phyloP scores from a whole-genome alignment of 2,797 vertebrate genomes.

The Fistularia tabacaria region DNA sequence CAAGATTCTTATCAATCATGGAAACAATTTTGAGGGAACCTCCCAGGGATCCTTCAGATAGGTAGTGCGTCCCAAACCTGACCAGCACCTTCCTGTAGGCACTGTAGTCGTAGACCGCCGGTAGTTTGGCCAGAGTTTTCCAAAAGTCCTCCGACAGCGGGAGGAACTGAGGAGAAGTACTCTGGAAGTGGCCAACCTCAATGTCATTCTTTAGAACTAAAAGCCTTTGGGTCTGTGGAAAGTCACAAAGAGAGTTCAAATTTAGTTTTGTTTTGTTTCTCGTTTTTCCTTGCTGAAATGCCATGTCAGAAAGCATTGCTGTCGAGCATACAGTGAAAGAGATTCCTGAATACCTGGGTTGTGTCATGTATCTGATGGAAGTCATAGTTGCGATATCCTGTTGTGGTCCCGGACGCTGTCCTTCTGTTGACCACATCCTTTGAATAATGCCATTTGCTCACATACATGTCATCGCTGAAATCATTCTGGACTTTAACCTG shows the following conservation, averaged over 20 bases:
- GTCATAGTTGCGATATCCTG: conserved; percentile 47
- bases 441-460: conserved; percentile 85
- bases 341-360: conserved; percentile 36
- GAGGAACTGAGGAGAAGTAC: conserved; percentile 69
- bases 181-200: conserved; percentile 82
- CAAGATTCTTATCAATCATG: conserved; percentile 19
- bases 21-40: conserved; percentile 58
- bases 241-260: background rate
- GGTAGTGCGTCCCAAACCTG: conserved; percentile 86
- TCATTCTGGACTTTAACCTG: conserved; percentile 85
- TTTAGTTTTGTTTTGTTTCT: background rate
- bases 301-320: background rate
- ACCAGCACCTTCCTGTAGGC: conserved; percentile 80
- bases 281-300: too few species aligned
- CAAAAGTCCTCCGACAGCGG: conserved; percentile 79
- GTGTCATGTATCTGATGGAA: conserved; percentile 13
- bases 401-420: conserved; percentile 34
- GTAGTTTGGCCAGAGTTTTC: conserved; percentile 82
- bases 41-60: conserved; percentile 85
- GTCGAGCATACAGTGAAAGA: background rate
- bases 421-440: conserved; percentile 54
- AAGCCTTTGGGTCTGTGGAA: conserved; percentile 71
- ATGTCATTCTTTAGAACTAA: conserved; percentile 79
- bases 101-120: conserved; percentile 79
- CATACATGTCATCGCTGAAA: conserved; percentile 83